Base-by-base conservation (phyloP, 2,113 vertebrate genomes). In the crab-eating macaque (Macaca fascicularis) region DNA sequence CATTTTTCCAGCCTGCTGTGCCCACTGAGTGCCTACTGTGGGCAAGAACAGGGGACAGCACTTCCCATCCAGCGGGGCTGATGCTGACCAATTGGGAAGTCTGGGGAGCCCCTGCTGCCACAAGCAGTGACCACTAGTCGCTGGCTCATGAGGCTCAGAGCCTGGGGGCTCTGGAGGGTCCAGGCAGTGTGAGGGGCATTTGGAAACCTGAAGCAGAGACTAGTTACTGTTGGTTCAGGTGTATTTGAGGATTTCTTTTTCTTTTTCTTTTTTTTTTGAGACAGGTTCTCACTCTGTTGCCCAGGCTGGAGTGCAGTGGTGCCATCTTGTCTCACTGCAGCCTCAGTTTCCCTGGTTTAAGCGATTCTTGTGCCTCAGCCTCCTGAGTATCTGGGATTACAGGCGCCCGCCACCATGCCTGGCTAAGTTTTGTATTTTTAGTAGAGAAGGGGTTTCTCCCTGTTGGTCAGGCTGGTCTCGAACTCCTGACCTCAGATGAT, bases 161-260 rank as follows among this genome's bases (percentile, higher is more conserved):
- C 11, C 74, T 32, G n/a, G 52, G 74, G 30, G 48, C 35, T 16
- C 52, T 2, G 3, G 11, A 30, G 20, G 13, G 48, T 38, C 11
- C 38, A 3, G 13, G 30, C 23, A 25, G 88, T 0, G 0, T 9
- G 48, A 8, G 25, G 79, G 22, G 0, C 22, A 1, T 50, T 12
- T 5, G 12, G 48, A 45, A 23, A 40, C 16, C 43, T 3, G 3
- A 52, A 22, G 79, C 74, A 38, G 30, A 57, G 59, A 14, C 43
- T n/a, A 48, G 76, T 40, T 76, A 43, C 12, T 5, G 0, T 5
- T 8, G 79, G 57, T 52, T 20, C 1, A 35, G 72, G 61, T 19
- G 14, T 50, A 13, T 40, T 32, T 85, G 14, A 76, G 69, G 67
- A 74, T 52, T 74, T 93, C 45, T 64, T 30, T 23, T 12, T 64